Evolutionary conservation across 2,797 vertebrate genomes (phyloP).

Genomic region (Semotilus atromaculatus): DNA sequence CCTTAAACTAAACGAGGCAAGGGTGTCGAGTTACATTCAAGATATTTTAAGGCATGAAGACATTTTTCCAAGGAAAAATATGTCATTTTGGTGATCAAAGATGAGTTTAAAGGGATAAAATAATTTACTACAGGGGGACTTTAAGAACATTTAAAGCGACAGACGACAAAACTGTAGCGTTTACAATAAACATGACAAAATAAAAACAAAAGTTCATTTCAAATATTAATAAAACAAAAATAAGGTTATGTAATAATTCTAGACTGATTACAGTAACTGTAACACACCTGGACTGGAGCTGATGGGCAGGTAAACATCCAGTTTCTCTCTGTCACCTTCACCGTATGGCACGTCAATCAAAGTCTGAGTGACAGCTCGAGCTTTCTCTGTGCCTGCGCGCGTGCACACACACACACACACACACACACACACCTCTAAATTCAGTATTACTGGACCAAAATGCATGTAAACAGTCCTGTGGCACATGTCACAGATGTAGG

Average conservation of each 20-base stretch:
- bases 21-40: too few species aligned
- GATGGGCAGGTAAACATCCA: conserved; percentile 89
- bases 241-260: background rate
- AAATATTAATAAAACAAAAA: background rate
- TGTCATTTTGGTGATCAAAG: too few species aligned
- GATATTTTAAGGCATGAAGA: too few species aligned
- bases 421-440: conserved; percentile 47
- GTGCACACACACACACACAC: background rate
- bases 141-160: too few species aligned
- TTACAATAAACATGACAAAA: too few species aligned
- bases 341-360: conserved; percentile 86
- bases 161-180: too few species aligned
- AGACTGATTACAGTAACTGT: too few species aligned
- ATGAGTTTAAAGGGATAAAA: too few species aligned
- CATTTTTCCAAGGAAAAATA: too few species aligned
- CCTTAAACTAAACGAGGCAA: too few species aligned
- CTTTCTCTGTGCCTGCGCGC: conserved; percentile 82
- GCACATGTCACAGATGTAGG: background rate
- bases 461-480: background rate
- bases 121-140: too few species aligned
- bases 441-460: background rate
- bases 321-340: conserved; percentile 77
- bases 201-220: too few species aligned
- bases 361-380: conserved; percentile 72
- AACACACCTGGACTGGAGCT: conserved; percentile 71